phyloP scores from a whole-genome alignment of 2,113 vertebrate genomes.

The Notarius lentiginosus region DNA sequence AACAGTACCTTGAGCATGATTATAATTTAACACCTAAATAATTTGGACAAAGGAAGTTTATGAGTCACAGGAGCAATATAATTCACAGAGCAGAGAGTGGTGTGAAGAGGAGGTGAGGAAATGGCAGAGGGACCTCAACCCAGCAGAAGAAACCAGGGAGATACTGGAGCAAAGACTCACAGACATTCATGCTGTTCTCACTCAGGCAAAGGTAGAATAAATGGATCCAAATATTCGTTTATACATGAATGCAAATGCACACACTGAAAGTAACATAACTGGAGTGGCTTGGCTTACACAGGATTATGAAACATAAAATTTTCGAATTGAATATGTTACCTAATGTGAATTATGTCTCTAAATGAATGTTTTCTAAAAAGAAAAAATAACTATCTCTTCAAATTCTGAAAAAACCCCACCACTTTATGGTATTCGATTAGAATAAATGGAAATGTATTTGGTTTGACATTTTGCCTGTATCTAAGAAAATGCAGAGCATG shows the following conservation, averaged over 20 bases:
- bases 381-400: background rate
- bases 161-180: slow-evolving; percentile 58
- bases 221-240: background rate
- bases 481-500: background rate
- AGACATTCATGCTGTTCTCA: slow-evolving; percentile 73
- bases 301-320: background rate
- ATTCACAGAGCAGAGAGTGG: slow-evolving; percentile 78
- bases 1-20: background rate
- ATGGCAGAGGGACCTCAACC: slow-evolving; percentile 66
- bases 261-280: background rate
- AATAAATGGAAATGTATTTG: background rate
- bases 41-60: background rate
- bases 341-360: background rate
- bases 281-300: background rate
- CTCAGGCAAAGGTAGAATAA: slow-evolving; percentile 75
- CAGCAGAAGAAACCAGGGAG: slow-evolving; percentile 59
- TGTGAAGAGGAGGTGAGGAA: slow-evolving; percentile 76
- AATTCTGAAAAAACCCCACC: background rate
- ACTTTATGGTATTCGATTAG: background rate
- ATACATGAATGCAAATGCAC: background rate
- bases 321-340: background rate
- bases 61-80: background rate
- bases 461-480: background rate
- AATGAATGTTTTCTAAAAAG: background rate
- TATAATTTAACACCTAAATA: background rate